These are phyloP conservation scores for Plagodis dolabraria DNA, from an alignment of 2,888 invertebrate genomes.

Conservation along the genomic window DNA sequence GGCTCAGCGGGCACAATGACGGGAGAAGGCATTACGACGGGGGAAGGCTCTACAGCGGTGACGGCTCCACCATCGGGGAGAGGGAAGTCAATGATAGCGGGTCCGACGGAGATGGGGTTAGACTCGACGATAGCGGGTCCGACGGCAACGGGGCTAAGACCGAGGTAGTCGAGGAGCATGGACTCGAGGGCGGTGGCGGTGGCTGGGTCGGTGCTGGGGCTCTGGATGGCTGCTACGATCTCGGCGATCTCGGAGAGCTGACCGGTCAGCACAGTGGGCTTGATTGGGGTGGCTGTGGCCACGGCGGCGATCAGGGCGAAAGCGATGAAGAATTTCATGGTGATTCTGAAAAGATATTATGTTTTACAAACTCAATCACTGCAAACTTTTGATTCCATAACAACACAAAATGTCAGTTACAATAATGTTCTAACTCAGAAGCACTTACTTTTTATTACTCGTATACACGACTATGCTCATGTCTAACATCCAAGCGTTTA, in stretches of 20 bases:
- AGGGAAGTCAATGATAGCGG: conserved; percentile 44
- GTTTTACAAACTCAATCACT: too few species aligned
- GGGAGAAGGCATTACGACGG: conserved; percentile 11
- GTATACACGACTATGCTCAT: conserved; percentile 42
- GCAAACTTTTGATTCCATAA: too few species aligned
- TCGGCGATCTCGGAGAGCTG: conserved; percentile 39
- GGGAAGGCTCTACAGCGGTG: conserved; percentile 13
- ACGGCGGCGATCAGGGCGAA: conserved; percentile 62
- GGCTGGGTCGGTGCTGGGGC: conserved; percentile 43
- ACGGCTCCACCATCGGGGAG: conserved; percentile 33
- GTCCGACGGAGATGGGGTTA: conserved; percentile 42
- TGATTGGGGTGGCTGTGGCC: conserved; percentile 53
- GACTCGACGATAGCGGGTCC: conserved; percentile 38
- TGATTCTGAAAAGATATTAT: conserved; percentile 38
- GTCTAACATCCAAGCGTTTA: conserved; percentile 27
- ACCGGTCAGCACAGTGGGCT: conserved; percentile 27
- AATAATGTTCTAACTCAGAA: background rate
- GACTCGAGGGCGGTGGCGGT: conserved; percentile 39
- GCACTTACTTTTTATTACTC: conserved; percentile 22
- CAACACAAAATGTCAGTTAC: too few species aligned
- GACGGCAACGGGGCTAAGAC: conserved; percentile 32
- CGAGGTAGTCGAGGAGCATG: conserved; percentile 45
- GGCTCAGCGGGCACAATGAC: conserved; percentile 22
- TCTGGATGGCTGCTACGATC: conserved; percentile 43
- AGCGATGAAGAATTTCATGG: conserved; percentile 67